Percentiles rank a stretch among this genome's conserved stretches.
Evolutionary conservation across 2,797 vertebrate species (phyloP).

Genomic region (Spondyliosoma cantharus): DNA sequence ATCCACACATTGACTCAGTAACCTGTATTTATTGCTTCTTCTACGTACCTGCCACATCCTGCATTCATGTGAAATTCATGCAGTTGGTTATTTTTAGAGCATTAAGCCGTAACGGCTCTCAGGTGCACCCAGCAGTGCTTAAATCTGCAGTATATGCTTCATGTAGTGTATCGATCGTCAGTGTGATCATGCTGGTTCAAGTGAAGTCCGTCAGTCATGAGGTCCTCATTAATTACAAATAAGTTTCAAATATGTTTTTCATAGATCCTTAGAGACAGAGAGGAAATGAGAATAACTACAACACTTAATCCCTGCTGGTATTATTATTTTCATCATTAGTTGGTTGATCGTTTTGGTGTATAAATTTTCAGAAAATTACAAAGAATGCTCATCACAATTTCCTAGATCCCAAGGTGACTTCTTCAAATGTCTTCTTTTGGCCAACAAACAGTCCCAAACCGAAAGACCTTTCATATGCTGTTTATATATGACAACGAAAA

Average conservation of each 20-base stretch:
- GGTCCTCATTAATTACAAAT: conserved; percentile 23
- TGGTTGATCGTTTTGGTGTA: no score
- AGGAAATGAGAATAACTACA: not conserved
- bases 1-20: not conserved
- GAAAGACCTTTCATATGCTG: no score
- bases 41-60: conserved; percentile 17
- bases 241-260: not conserved
- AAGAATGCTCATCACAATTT: no score
- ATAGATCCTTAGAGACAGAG: not conserved
- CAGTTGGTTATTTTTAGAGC: conserved; percentile 45
- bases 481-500: no score
- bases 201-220: not conserved
- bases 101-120: conserved; percentile 6
- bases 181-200: conserved; percentile 6
- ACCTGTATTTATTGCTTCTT: not conserved
- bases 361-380: no score
- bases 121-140: not conserved
- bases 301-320: not conserved
- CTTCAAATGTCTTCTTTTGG: no score
- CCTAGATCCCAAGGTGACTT: no score
- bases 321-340: no score
- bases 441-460: no score
- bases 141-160: not conserved
- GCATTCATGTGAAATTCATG: conserved; percentile 34
- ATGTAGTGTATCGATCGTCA: not conserved